Base-by-base conservation (phyloP, 1,140 invertebrate species). In the Drosophila nikananu region DNA sequence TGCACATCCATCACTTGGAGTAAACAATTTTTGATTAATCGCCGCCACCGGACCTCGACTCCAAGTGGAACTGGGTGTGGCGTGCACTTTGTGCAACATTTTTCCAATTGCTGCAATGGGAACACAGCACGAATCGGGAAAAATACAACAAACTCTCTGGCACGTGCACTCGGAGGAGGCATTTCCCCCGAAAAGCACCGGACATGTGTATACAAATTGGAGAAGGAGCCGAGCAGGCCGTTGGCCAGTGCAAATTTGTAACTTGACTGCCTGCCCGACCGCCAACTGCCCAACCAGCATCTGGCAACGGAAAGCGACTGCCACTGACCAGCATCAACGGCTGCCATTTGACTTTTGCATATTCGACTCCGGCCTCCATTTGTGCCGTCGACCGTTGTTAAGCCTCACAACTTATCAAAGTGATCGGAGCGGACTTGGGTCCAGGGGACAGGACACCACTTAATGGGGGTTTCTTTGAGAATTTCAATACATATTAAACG, bases 21-120 rank as follows among this genome's bases (percentile, higher is more conserved):
- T 86, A 89, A 89, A 89, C 86, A 89, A 89, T 89, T 89, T 89
- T 89, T 89, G 86, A 90, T 89, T 86, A 89, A 89, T 89, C 86
- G 86, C 79, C 78, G 58, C 54, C 78, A 65, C 67, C 65, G 77
- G 61, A 73, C 77, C 55, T 30, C 37, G 41, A 60, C 59, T 71
- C 61, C 44, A 32, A 73, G 60, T 52, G 58, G 25, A 27, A 57
- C 48, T 65, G 60, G 77, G 60, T 52, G 76, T 55, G 75, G 74
- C 61, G 48, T 64, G 77, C 81, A 81, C 78, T 81, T 79, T 62
- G 72, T 89, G 79, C 79, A 82, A 73, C 86, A 86, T 89, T 90
- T 86, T 89, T 80, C 81, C 81, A 82, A 90, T 91, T 89, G 86
- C 86, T 71, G 64, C 52, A 65, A 81, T 68, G 42, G 30, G 21